Evolutionary conservation across 2,888 invertebrate species (phyloP).

Genomic region (Callosobruchus maculatus): DNA sequence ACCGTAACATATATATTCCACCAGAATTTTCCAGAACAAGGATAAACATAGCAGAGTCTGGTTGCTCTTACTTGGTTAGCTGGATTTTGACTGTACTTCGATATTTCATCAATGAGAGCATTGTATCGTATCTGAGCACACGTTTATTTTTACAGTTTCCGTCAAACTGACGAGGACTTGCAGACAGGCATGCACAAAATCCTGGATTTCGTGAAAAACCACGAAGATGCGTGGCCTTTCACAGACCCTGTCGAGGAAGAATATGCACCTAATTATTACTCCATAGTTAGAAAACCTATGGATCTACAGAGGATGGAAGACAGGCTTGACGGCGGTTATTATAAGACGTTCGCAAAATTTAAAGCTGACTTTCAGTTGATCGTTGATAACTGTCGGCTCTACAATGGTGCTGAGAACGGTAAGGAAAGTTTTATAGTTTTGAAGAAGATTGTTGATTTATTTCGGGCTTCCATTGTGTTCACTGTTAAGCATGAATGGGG

Average conservation of each 20-base stretch:
- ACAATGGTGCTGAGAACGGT: constrained; percentile 93
- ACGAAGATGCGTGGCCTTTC: constrained; percentile 93
- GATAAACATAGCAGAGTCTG: no score
- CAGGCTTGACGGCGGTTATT: constrained; percentile 76
- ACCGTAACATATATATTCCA: no score
- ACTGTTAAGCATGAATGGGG: no score
- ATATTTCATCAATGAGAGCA: not conserved
- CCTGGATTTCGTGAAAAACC: constrained; percentile 79
- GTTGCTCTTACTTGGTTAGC: not conserved
- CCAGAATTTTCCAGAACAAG: no score
- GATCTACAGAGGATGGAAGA: constrained; percentile 86
- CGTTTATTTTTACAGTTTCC: constrained; percentile 57
- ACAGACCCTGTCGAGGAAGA: constrained; percentile 90
- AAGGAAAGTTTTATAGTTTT: constrained; percentile 28
- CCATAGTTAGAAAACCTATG: constrained; percentile 77
- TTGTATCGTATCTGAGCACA: not conserved
- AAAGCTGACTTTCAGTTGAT: constrained; percentile 87
- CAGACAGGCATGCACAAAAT: constrained; percentile 91
- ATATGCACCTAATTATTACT: constrained; percentile 82
- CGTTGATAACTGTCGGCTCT: constrained; percentile 87
- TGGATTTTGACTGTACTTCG: not conserved
- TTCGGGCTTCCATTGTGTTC: not conserved
- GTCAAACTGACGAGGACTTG: constrained; percentile 78
- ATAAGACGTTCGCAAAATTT: constrained; percentile 75
- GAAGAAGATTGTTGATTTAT: not conserved